phyloP scores from a whole-genome alignment of 2,888 invertebrate species.

The Leucophenga maculata region DNA sequence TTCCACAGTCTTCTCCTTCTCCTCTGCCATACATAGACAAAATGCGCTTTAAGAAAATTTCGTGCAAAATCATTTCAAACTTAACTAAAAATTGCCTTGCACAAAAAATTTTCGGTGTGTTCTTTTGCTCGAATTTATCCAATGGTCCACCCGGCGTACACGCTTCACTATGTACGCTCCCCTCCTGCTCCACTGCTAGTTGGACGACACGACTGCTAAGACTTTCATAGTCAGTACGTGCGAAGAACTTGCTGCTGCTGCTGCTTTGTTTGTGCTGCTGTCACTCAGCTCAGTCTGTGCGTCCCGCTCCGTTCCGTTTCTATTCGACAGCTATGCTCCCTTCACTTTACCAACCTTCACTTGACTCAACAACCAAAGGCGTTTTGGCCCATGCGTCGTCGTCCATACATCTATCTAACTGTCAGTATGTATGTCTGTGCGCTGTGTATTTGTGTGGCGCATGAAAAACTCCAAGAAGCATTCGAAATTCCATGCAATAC shows the following conservation, averaged over 20 bases:
- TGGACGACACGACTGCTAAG: background rate
- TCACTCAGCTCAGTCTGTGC: background rate
- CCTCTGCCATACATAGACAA: too few relatives aligned
- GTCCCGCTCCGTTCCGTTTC: background rate
- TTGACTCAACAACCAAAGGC: too few relatives aligned
- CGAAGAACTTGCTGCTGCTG: conserved; percentile 17
- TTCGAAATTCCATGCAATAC: conserved; percentile 41
- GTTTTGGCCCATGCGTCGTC: too few relatives aligned
- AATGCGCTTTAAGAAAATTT: conserved; percentile 5
- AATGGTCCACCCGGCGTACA: too few relatives aligned
- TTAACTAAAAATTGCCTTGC: conserved; percentile 13
- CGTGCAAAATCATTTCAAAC: background rate
- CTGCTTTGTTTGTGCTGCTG: conserved; percentile 3
- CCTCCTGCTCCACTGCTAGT: too few relatives aligned
- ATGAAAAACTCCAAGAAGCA: conserved; percentile 47
- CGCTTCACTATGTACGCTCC: too few relatives aligned
- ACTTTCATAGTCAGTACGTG: conserved; percentile 6
- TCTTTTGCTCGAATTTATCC: too few relatives aligned
- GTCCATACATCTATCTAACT: conserved; percentile 9
- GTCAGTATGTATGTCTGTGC: conserved; percentile 34
- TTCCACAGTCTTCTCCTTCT: background rate
- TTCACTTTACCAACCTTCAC: too few relatives aligned
- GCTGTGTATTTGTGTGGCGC: conserved; percentile 28
- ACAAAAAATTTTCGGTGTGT: conserved; percentile 5
- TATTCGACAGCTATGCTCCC: too few relatives aligned